Conservation (phyloP, 2,113 vertebrate species). For the Addax nasomaculatus region DNA sequence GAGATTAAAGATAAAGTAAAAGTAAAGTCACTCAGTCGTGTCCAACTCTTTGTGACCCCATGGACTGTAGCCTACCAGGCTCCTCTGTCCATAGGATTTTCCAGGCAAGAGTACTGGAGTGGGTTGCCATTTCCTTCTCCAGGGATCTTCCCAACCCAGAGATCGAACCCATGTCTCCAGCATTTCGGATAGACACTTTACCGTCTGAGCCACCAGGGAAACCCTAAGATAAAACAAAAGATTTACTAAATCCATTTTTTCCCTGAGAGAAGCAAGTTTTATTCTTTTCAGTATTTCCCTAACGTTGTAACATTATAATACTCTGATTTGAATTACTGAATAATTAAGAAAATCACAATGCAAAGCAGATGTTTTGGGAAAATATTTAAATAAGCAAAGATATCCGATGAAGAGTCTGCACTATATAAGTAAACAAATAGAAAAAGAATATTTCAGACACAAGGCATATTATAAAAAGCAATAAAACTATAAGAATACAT, state of each 20-base stretch:
- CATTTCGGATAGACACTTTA: rapidly evolving
- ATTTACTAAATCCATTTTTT: not conserved
- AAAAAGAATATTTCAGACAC: not conserved
- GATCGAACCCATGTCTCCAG: not conserved
- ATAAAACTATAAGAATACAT: not conserved
- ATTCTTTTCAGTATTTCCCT: not conserved
- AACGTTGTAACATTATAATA: not conserved
- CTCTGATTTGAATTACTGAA: not conserved
- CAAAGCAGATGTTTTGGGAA: not conserved
- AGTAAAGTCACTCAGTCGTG: not conserved
- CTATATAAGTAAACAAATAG: not conserved
- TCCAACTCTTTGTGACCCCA: not conserved
- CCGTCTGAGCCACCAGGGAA: not conserved
- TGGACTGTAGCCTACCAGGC: not conserved
- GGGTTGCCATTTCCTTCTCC: not conserved
- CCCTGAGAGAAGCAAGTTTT: not conserved
- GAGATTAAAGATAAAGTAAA: not conserved
- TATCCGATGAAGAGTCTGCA: not conserved
- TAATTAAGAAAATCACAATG: not conserved
- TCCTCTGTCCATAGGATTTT: not conserved
- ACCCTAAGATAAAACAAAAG: not conserved
- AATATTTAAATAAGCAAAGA: constrained; percentile 22
- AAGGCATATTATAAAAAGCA: not conserved
- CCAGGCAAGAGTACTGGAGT: not conserved
- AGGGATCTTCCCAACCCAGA: not conserved